Evolutionary conservation across 2,113 vertebrate genomes (phyloP).

Genomic region (Neogale vison): DNA sequence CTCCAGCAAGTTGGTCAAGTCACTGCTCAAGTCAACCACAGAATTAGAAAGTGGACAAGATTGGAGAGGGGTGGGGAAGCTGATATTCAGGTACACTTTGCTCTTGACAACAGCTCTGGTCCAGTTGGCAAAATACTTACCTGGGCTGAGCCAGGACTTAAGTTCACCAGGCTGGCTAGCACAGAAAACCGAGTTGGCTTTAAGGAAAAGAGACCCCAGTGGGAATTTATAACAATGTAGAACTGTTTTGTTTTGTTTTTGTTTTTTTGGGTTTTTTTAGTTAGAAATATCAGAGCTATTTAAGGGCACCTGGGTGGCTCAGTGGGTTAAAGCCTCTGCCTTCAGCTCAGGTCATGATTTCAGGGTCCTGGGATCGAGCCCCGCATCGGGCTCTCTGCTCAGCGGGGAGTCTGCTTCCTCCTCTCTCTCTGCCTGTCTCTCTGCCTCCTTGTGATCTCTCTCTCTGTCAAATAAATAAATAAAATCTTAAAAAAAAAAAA

Average conservation of each 20-base stretch:
- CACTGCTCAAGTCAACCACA: background rate
- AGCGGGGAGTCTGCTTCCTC: too few species aligned
- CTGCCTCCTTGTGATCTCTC: too few species aligned
- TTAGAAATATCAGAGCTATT: background rate
- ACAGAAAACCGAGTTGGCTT: background rate
- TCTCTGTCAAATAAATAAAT: too few species aligned
- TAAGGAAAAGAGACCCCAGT: background rate
- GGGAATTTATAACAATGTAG: constrained; percentile 19
- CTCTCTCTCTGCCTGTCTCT: too few species aligned
- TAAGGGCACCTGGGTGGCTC: background rate
- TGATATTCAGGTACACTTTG: too few species aligned
- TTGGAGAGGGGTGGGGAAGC: background rate
- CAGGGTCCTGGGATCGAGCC: too few species aligned
- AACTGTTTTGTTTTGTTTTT: background rate
- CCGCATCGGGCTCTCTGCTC: too few species aligned
- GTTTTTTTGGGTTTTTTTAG: background rate
- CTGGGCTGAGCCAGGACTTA: background rate
- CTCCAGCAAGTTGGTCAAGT: background rate
- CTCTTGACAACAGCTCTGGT: background rate
- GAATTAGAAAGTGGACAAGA: background rate
- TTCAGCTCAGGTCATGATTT: too few species aligned
- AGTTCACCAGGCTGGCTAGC: background rate
- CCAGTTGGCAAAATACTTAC: background rate
- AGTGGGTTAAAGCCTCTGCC: too few species aligned
- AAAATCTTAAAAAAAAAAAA: too few species aligned